These are phyloP conservation scores for Harpalus rubripes DNA, from an alignment of 2,888 invertebrate genomes.

Conservation along the genomic window DNA sequence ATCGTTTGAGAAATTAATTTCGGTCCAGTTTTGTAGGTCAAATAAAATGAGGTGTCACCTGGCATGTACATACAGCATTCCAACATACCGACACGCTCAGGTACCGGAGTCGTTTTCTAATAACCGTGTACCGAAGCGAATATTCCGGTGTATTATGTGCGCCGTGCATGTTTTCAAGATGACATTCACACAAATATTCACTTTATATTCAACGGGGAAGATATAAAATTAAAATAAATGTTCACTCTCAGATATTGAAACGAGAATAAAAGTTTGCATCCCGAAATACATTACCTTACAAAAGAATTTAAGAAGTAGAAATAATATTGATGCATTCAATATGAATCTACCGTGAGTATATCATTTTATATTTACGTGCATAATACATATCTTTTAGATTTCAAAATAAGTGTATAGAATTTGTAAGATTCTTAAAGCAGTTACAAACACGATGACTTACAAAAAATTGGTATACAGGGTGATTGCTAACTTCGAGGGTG, in stretches of 20 bases:
- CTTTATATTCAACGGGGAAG: background rate
- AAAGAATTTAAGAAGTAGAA: no score
- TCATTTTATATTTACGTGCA: no score
- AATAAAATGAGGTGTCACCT: conserved; percentile 29
- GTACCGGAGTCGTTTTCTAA: conserved; percentile 32
- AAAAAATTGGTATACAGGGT: no score
- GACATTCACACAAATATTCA: conserved; percentile 1
- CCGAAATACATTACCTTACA: no score
- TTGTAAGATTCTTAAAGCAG: no score
- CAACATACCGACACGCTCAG: conserved; percentile 26
- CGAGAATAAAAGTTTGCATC: no score
- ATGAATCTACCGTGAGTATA: no score
- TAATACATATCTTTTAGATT: no score
- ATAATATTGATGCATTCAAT: no score
- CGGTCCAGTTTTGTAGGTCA: conserved; percentile 35
- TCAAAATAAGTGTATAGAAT: no score
- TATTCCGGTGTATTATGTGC: background rate
- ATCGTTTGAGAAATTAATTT: conserved; percentile 19
- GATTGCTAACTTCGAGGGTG: no score
- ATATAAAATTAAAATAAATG: background rate
- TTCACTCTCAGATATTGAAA: background rate
- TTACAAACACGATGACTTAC: no score
- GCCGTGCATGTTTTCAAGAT: background rate
- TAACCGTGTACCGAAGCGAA: conserved; percentile 25
- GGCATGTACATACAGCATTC: conserved; percentile 2